These are phyloP conservation scores for Hippocampus guttulatus DNA, from an alignment of 2,113 vertebrate species.

Conservation along the genomic window DNA sequence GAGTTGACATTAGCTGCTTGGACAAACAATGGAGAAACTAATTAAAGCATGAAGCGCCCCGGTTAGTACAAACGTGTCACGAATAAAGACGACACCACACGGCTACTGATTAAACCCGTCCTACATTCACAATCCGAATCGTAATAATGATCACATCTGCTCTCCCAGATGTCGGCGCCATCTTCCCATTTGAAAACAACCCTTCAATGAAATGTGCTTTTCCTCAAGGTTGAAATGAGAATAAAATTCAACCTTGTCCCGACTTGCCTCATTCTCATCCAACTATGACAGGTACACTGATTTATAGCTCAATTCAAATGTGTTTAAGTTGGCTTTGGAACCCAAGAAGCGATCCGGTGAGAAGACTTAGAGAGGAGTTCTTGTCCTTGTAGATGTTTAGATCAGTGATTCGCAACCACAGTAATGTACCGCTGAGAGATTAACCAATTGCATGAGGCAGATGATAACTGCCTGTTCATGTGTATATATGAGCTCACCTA, in stretches of 20 bases:
- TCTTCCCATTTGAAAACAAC: background rate
- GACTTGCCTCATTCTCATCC: constrained; percentile 2
- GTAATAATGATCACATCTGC: background rate
- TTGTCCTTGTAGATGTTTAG: background rate
- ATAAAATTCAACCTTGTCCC: background rate
- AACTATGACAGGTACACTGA: background rate
- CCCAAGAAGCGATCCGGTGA: background rate
- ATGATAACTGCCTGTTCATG: too few species aligned
- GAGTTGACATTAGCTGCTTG: constrained; percentile 26
- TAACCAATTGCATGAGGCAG: too few species aligned
- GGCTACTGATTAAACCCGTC: background rate
- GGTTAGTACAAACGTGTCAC: background rate
- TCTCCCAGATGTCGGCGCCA: background rate
- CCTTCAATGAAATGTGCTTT: background rate
- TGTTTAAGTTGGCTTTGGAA: background rate
- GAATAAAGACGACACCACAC: background rate
- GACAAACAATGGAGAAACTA: constrained; percentile 26
- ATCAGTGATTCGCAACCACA: background rate
- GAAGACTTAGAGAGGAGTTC: background rate
- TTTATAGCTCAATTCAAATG: background rate
- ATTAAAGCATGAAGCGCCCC: background rate
- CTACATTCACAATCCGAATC: background rate
- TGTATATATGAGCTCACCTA: too few species aligned
- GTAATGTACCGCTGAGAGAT: too few species aligned
- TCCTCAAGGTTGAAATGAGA: background rate